Evolutionary conservation across 2,797 vertebrate species (phyloP), one percentile per base, ranked within the genome.

Genomic region (Lagocephalus sceleratus): DNA sequence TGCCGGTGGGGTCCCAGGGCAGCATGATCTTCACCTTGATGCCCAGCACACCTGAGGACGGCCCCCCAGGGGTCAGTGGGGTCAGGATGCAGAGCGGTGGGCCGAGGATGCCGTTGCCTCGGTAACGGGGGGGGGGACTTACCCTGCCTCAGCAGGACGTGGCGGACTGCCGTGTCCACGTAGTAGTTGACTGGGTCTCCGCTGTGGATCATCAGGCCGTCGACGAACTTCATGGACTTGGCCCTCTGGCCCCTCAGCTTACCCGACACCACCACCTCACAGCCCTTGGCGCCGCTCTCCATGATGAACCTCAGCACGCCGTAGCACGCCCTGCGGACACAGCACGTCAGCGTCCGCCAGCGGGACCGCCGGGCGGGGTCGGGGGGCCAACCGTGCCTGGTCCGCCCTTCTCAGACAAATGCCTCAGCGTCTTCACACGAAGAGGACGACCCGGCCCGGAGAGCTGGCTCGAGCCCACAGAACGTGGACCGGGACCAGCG

Each of bases 11-110:
- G 68, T 99, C 97, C 96, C 97, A 99, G 17, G 97, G 97, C 63
- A 98, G 87, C 96, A 99, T 99, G 85, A 99, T 99, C 90, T 99
- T 99, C 53, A 99, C 97, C 89, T 98, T 99, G 86, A 99, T 99
- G 47, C 97, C 96, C 75, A 98, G 83, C 25, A 97, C 95, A 85
- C 95, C 95, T 98, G 76, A 5, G 21, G 14, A 21, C 0, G 7
- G 26, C 3, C 15, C 20, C 17, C 2, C 63, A 42, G 3, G 4
- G n/a, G 4, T 2, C 5, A 43, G 43, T 22, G 5, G 10, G 14
- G 38, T 7, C 14, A 16, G 14, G 5, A n/a, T 15, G 5, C 38
- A n/a, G 29, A 2, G 2, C 9, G 5, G 10, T 10, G 26, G 9
- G 6, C 26, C 9, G 26, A 29, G 9, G 4, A 25, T 25, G 7